These are phyloP conservation scores for Sorex maritimensis DNA, from an alignment of 2,797 vertebrate species.

Conservation along the genomic window DNA sequence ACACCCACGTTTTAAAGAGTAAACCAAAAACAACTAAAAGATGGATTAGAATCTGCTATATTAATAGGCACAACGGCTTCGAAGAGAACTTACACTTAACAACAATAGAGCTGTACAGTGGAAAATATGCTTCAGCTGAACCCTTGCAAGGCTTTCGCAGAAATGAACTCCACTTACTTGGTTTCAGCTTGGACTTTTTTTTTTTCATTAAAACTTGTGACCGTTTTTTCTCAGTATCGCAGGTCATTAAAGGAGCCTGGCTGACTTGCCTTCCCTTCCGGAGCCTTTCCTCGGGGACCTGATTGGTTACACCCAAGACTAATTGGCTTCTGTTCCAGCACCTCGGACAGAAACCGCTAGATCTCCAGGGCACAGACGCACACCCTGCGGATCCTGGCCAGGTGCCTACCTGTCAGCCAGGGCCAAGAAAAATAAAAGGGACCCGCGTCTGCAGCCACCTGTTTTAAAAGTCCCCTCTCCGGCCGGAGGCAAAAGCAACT, in stretches of 20 bases:
- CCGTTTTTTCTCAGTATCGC: neutral
- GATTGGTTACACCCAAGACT: neutral
- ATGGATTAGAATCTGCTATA: slow-evolving; percentile 17
- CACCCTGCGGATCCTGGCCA: neutral
- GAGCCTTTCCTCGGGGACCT: neutral
- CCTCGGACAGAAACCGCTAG: slow-evolving; percentile 21
- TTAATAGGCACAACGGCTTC: slow-evolving; percentile 28
- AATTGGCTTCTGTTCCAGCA: slow-evolving; percentile 17
- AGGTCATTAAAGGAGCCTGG: neutral
- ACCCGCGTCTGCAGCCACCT: slow-evolving; percentile 76
- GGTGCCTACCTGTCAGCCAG: neutral
- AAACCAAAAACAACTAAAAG: slow-evolving; percentile 19
- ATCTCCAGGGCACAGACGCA: neutral
- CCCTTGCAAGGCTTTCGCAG: neutral
- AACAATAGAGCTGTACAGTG: neutral
- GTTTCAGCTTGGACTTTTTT: neutral
- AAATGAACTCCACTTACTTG: slow-evolving; percentile 3
- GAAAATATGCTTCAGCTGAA: neutral
- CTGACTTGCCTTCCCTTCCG: neutral
- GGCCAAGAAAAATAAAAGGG: slow-evolving; percentile 9
- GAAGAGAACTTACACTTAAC: slow-evolving; percentile 21
- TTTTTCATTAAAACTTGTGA: neutral
- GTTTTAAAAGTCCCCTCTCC: slow-evolving; percentile 72
- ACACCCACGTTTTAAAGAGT: slow-evolving; percentile 37
- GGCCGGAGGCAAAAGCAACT: slow-evolving; percentile 64